Percentiles rank a stretch among this genome's conserved stretches.
Evolutionary conservation across 2,113 vertebrate genomes (phyloP).

Genomic region (Dromas ardeola): DNA sequence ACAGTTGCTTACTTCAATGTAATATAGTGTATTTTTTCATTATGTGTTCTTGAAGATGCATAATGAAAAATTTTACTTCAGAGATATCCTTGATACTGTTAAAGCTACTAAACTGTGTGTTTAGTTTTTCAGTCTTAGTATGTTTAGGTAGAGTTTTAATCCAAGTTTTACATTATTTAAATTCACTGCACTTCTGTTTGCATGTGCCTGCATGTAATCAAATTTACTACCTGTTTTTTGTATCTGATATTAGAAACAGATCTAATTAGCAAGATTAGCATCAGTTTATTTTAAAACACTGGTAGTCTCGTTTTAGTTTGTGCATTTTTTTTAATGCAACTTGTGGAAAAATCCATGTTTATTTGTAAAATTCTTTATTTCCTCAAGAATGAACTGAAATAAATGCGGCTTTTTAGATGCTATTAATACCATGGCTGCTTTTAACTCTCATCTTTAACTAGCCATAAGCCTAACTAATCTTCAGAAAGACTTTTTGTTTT

Average conservation of each 20-base stretch:
- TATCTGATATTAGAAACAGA: background rate
- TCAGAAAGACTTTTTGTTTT: background rate
- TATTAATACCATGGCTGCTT: background rate
- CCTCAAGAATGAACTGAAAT: background rate
- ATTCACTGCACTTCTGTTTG: background rate
- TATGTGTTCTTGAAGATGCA: background rate
- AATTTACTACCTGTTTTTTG: background rate
- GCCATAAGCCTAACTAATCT: background rate
- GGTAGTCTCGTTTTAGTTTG: background rate
- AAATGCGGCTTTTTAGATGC: background rate
- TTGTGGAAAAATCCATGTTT: rapidly evolving
- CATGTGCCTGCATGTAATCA: background rate
- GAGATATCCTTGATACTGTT: background rate
- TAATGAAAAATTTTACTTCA: background rate
- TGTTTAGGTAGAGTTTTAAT: background rate
- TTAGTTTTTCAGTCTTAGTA: background rate
- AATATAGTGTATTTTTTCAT: background rate
- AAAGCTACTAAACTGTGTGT: background rate
- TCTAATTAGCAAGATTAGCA: background rate
- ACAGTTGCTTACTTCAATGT: rapidly evolving
- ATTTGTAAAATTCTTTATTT: background rate
- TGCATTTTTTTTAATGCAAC: background rate
- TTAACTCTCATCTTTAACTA: background rate
- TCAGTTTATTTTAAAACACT: background rate
- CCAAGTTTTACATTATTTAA: background rate